Evolutionary conservation across 2,888 invertebrate genomes (phyloP), one percentile per base, ranked within the genome.

Genomic region (Tupiocoris notatus): DNA sequence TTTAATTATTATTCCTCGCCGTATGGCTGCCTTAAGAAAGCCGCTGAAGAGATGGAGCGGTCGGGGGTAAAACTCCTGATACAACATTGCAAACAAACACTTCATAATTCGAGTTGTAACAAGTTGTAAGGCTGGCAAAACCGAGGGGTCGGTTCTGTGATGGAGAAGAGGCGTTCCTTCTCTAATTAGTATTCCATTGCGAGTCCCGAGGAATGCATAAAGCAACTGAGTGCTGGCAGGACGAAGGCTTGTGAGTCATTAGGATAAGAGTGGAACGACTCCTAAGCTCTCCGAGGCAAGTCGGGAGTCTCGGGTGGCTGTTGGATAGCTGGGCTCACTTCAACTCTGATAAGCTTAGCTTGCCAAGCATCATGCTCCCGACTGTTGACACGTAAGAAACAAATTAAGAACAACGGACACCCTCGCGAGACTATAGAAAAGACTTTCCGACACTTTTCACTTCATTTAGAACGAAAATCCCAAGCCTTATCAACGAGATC

Each of bases 141-240:
- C 39, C 39, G 6, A 39, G 39, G 12, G 39, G 39, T 39, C 39
- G 39, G 6, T 39, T 39, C 39, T 39, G 39, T 39, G 39, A 39
- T 12, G 39, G 12, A 12, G 6, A 12, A 12, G 39, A 39, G 12
- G 39, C 6, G 39, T n/a, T n/a, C n/a, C 39, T 39, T 39, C 39
- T 73, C 73, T 73, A 73, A 73, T 73, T 73, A 73, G 73, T 73
- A 73, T 73, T 73, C 73, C 63, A 73, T 73, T 73, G 73, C 62
- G 62, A 23, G 39, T n/a, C 39, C 20, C 54, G 21, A 12, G 63
- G 63, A 67, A 67, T 67, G 67, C 56, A 67, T 67, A 67, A 67
- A 67, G 73, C 39, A 73, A 22, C 39, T 20, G 61, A 61, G n/a
- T 58, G 70, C 22, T 23, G 70, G 61, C 20, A 24, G 70, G 25